These are phyloP conservation scores for Eupithecia subfuscata DNA, from an alignment of 2,888 invertebrate species.

Conservation along the genomic window DNA sequence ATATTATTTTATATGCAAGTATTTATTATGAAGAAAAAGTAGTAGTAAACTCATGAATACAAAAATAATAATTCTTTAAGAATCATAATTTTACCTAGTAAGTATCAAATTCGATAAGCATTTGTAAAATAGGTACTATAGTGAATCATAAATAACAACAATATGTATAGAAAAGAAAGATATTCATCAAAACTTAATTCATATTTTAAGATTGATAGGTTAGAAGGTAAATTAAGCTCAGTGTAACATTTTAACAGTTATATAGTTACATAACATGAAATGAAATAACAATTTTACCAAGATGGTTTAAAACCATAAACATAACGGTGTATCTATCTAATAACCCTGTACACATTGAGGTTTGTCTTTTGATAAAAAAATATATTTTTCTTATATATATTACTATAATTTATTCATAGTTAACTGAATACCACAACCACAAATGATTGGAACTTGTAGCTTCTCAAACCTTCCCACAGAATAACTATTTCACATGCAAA, in stretches of 20 bases:
- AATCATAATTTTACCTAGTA: slow-evolving; percentile 45
- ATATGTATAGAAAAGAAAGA: slow-evolving; percentile 6
- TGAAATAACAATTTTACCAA: background rate
- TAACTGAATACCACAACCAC: slow-evolving; percentile 12
- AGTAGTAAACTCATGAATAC: slow-evolving; percentile 15
- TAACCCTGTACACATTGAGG: slow-evolving; percentile 71
- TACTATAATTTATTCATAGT: background rate
- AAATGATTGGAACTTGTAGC: slow-evolving; percentile 6
- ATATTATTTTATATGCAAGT: background rate
- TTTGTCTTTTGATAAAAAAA: slow-evolving; percentile 44
- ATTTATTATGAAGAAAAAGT: background rate
- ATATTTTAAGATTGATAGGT: background rate
- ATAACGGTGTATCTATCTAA: slow-evolving; percentile 60
- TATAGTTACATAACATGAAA: background rate
- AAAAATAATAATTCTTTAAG: slow-evolving; percentile 33
- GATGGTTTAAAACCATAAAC: slow-evolving; percentile 36
- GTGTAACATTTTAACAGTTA: slow-evolving; percentile 2
- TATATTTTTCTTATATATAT: slow-evolving; percentile 26
- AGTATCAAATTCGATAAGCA: slow-evolving; percentile 48
- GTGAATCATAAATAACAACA: background rate
- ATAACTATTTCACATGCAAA: background rate
- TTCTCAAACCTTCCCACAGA: background rate
- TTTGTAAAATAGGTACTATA: background rate
- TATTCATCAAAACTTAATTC: slow-evolving; percentile 2
- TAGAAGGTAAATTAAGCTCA: slow-evolving; percentile 19